Conservation (phyloP, 2,113 vertebrate species). For the Camelus bactrianus region DNA sequence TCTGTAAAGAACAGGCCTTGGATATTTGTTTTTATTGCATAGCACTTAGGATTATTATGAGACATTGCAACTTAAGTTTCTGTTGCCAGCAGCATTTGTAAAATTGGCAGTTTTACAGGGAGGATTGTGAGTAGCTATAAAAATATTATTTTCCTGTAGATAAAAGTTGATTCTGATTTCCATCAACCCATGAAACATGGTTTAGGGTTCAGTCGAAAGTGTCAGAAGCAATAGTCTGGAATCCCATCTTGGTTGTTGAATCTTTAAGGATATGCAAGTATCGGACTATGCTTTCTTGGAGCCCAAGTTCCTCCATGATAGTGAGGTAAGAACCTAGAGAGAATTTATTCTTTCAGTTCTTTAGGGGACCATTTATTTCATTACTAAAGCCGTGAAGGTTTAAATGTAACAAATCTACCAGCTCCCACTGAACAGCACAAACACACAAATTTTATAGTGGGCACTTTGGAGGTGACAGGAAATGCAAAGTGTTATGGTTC, state of each 20-base stretch:
- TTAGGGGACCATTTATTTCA: neutral
- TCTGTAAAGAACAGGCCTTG: neutral
- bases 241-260: neutral
- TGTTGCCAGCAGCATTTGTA: slow-evolving; percentile 53
- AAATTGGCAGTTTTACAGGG: slow-evolving; percentile 56
- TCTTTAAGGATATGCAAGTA: neutral
- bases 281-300: neutral
- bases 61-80: neutral
- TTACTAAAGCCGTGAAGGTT: neutral
- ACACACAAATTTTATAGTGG: neutral
- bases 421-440: neutral
- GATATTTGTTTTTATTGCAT: slow-evolving; percentile 48
- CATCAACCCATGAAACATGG: neutral
- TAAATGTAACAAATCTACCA: neutral
- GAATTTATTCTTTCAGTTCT: neutral
- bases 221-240: neutral
- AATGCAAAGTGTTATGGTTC: neutral
- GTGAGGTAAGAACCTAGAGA: neutral
- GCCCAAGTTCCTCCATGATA: neutral
- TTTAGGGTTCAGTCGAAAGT: neutral
- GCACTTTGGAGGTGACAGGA: neutral
- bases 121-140: slow-evolving; percentile 62
- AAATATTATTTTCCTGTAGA: slow-evolving; percentile 61
- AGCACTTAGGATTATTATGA: slow-evolving; percentile 21
- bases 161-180: slow-evolving; percentile 60